Evolutionary conservation across 1,140 invertebrate species (phyloP), one percentile per base, ranked within the genome.

Genomic region (Eriosoma lanigerum): DNA sequence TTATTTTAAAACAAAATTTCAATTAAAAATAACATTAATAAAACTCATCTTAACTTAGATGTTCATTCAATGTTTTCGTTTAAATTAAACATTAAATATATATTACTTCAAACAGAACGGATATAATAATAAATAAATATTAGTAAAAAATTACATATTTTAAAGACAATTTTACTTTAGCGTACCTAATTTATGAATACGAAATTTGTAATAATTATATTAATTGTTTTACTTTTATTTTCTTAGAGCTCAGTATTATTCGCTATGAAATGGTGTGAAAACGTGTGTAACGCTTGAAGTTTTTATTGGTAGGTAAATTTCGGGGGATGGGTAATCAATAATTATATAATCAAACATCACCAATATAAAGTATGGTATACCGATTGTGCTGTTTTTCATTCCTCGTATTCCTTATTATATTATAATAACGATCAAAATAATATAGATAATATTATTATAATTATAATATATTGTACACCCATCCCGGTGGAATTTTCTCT

Each of bases 401-500:
- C 32, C 13, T 62, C 60, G 1, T 62, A 62, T 15, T 32, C 29
- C 13, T 6, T 48, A 48, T 1, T 15, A 48, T 15, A 48, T 48
- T 48, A 48, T 48, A 15, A 48, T 48, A 13, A n/a, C n/a, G n/a
- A n/a, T n/a, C n/a, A n/a, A n/a, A n/a, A n/a, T n/a, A 15, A 10
- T 38, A 38, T 38, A 38, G 8, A 38, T 38, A 38, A 38, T 38
- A 38, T 38, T 52, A 19, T 17, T 52, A 52, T 19, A 52, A 52
- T n/a, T n/a, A n/a, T n/a, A n/a, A n/a, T n/a, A n/a, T 9, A 21
- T 21, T 24, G 44, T 70, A 19, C 38, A 38, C 72, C 72, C 72
- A 46, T 75, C 52, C 72, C 19, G 26, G 29, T 75, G 52, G 52
- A 56, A 75, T 75, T 75, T 21, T 32, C n/a, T 75, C 29, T 75